phyloP scores from a whole-genome alignment of 2,797 vertebrate genomes.

The Siniperca obscura region DNA sequence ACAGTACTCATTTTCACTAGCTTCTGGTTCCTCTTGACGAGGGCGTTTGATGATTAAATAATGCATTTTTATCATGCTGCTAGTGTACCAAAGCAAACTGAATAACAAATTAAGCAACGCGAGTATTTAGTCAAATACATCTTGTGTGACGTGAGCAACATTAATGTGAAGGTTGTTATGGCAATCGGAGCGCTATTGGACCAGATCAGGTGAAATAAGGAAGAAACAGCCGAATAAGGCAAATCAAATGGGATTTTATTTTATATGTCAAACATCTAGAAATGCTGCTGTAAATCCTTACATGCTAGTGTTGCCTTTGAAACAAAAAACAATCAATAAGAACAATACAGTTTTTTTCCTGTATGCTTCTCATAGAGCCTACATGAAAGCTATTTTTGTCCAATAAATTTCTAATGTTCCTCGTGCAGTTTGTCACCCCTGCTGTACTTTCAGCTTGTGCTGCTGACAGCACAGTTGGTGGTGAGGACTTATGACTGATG shows the following conservation, averaged over 20 bases:
- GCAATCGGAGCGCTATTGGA: no score
- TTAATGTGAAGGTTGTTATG: no score
- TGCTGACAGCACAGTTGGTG: constrained; percentile 17
- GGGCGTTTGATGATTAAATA: no score
- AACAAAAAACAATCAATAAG: background rate
- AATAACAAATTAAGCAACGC: no score
- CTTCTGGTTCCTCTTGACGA: no score
- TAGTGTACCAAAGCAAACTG: no score
- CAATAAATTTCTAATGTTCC: background rate
- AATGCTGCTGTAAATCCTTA: background rate
- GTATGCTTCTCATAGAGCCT: background rate
- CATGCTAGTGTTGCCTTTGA: background rate
- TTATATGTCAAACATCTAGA: background rate
- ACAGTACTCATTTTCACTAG: no score
- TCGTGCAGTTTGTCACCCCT: background rate
- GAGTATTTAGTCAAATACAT: no score
- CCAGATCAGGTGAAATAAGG: no score
- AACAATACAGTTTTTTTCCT: background rate
- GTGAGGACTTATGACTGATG: background rate
- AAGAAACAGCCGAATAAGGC: background rate
- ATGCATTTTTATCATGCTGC: no score
- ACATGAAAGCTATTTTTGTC: background rate
- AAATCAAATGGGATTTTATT: background rate
- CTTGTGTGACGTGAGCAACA: no score
- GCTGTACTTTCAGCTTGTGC: background rate